These are phyloP conservation scores for Tangara arthus DNA, from an alignment of 2,797 vertebrate genomes.

Conservation along the genomic window DNA sequence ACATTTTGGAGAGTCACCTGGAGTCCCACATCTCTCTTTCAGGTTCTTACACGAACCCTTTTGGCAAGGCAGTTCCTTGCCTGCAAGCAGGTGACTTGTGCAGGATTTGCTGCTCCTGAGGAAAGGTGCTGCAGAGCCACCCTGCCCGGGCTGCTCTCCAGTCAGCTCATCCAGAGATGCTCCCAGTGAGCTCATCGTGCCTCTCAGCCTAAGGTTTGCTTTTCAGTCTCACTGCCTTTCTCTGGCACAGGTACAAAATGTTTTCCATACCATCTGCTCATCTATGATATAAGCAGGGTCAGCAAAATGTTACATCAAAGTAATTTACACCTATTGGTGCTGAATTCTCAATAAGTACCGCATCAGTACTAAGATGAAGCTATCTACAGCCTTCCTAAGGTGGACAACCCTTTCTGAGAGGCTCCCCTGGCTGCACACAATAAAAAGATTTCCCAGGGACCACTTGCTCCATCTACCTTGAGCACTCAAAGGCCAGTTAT, in stretches of 20 bases:
- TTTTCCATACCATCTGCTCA: conserved; percentile 44
- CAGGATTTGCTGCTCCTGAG: neutral
- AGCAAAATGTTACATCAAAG: neutral
- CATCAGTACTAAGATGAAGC: neutral
- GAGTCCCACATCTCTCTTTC: no score
- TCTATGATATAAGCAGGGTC: conserved; percentile 11
- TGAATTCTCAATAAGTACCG: neutral
- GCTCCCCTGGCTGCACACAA: neutral
- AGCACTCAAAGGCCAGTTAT: neutral
- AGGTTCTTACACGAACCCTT: neutral
- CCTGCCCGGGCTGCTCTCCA: neutral
- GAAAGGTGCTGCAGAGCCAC: neutral
- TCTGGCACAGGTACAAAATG: neutral
- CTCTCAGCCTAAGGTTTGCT: neutral
- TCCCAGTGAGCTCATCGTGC: neutral
- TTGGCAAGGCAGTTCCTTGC: neutral
- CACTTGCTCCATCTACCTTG: neutral
- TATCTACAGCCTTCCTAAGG: neutral
- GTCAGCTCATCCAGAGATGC: neutral
- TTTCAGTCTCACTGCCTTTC: neutral
- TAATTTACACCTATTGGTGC: conserved; percentile 1
- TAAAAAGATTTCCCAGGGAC: neutral
- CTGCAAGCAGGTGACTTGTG: neutral
- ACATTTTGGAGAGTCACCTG: no score
- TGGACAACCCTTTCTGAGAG: neutral